Percentiles rank a stretch among this genome's conserved stretches.
phyloP scores from a whole-genome alignment of 2,888 invertebrate species.

The Synergus japonicus region DNA sequence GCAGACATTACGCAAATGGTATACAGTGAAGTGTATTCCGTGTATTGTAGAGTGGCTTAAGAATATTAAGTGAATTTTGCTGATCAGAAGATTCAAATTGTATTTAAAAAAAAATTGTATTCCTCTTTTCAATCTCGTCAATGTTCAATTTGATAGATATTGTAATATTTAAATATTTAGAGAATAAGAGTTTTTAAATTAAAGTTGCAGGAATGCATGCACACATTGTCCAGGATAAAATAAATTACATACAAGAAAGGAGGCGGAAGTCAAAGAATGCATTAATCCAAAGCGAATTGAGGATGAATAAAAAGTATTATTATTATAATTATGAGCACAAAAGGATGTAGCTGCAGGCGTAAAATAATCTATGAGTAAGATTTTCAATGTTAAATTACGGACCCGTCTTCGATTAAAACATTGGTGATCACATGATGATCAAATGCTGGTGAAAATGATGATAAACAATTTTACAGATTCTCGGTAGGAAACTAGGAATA shows the following conservation, averaged over 20 bases:
- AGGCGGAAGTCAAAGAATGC: conserved; percentile 10
- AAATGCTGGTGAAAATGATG: neutral
- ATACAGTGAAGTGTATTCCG: conserved; percentile 2
- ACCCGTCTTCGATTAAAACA: neutral
- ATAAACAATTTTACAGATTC: neutral
- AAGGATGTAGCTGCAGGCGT: neutral
- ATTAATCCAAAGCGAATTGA: neutral
- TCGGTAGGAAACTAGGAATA: no score
- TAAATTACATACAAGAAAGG: neutral
- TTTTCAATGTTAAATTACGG: conserved; percentile 10
- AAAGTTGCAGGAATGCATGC: neutral
- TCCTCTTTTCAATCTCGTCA: no score
- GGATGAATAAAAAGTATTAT: conserved; percentile 9
- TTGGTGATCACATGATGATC: neutral
- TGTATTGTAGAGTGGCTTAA: conserved; percentile 17
- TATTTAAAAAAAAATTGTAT: no score
- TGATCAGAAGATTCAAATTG: neutral
- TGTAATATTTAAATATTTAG: neutral
- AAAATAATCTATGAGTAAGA: conserved; percentile 5
- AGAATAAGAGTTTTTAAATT: neutral
- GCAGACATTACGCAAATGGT: conserved; percentile 15
- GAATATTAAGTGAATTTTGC: neutral
- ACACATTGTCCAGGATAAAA: neutral
- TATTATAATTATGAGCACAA: neutral
- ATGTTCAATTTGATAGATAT: neutral